Evolutionary conservation across 2,113 vertebrate species (phyloP).

Genomic region (Dolichotis patagonum): DNA sequence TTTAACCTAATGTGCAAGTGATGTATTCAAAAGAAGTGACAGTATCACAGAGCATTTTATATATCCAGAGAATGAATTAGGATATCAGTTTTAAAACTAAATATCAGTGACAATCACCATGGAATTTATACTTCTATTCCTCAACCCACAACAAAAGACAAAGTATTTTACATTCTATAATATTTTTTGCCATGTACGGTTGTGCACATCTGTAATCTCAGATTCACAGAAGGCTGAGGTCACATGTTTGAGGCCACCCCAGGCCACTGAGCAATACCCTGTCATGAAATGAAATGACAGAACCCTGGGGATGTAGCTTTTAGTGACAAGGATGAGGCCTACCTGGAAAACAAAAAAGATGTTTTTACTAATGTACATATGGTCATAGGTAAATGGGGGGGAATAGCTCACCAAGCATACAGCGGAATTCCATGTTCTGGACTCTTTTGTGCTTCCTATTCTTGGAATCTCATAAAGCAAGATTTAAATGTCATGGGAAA

Average conservation of each 20-base stretch:
- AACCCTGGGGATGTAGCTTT: background rate
- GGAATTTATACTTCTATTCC: background rate
- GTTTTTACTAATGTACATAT: background rate
- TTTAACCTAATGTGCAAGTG: background rate
- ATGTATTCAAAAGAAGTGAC: conserved; percentile 11
- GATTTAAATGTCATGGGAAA: conserved; percentile 57
- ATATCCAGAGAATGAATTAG: conserved; percentile 9
- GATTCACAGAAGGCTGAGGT: background rate
- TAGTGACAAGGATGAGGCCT: background rate
- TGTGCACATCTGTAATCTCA: background rate
- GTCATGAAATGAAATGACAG: background rate
- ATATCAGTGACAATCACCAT: background rate
- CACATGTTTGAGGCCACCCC: background rate
- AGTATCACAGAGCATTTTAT: background rate
- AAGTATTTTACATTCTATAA: conserved; percentile 51
- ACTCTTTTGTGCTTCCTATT: conserved; percentile 38
- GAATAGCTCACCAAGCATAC: background rate
- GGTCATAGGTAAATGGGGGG: background rate
- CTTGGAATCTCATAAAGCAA: conserved; percentile 49
- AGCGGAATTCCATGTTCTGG: background rate
- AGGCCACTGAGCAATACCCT: background rate
- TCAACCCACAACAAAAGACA: background rate
- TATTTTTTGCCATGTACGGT: background rate
- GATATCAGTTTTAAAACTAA: conserved; percentile 39
- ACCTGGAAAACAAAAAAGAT: background rate